Conservation (phyloP, 2,888 invertebrate species). For the Augochlorella aurata region DNA sequence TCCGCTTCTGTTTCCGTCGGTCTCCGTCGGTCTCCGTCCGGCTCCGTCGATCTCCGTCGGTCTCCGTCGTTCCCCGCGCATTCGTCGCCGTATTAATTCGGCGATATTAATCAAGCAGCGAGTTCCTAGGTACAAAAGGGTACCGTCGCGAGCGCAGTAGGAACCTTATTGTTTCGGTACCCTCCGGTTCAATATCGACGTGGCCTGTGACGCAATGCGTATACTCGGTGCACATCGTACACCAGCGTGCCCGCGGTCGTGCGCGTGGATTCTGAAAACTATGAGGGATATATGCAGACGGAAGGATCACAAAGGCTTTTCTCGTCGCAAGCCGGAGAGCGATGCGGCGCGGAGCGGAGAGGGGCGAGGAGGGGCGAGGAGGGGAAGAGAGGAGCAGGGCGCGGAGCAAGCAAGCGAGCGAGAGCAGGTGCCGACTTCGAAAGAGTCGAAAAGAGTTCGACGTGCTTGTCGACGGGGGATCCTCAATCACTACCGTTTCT, state of each 20-base stretch:
- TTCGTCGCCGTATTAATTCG: constrained; percentile 59
- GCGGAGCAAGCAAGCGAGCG: constrained; percentile 37
- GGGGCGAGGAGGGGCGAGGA: not conserved
- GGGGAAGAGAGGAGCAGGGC: not conserved
- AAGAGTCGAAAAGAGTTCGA: constrained; percentile 66
- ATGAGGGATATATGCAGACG: constrained; percentile 46
- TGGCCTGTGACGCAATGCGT: constrained; percentile 69
- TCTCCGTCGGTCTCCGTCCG: not conserved
- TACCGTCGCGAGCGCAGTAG: constrained; percentile 51
- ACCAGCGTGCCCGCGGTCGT: constrained; percentile 7
- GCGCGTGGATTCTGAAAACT: constrained; percentile 50
- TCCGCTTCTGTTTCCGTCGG: not conserved
- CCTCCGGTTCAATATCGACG: constrained; percentile 70
- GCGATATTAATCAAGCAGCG: constrained; percentile 69
- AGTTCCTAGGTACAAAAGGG: constrained; percentile 60
- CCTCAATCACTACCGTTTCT: constrained; percentile 64
- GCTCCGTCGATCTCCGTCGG: too few relatives aligned
- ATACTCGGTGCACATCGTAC: constrained; percentile 41
- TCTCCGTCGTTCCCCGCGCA: not conserved
- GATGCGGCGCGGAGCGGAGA: not conserved
- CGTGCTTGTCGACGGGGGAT: constrained; percentile 69
- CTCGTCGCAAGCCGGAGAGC: constrained; percentile 38
- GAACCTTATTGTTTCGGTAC: constrained; percentile 64
- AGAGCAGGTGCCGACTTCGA: constrained; percentile 73
- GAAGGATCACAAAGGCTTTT: constrained; percentile 64